These are phyloP conservation scores for Penaeus chinensis DNA, from an alignment of 1,140 invertebrate genomes.

Conservation along the genomic window DNA sequence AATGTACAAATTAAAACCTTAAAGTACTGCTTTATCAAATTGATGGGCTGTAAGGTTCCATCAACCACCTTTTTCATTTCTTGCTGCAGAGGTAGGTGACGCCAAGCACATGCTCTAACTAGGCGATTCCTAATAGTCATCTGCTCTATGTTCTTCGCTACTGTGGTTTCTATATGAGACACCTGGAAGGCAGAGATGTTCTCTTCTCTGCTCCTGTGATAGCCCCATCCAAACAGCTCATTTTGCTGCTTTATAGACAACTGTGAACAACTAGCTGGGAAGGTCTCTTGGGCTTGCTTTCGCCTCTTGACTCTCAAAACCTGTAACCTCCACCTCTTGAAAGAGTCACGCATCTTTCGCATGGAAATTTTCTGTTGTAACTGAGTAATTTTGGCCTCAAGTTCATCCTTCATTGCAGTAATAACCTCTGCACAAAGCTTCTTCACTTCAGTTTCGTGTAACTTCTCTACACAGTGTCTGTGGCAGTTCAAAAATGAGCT, in stretches of 20 bases:
- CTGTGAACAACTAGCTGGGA: slow-evolving; percentile 42
- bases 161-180: not conserved
- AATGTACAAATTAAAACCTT: slow-evolving; percentile 47
- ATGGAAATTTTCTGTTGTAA: slow-evolving; percentile 23
- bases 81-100: slow-evolving; percentile 22
- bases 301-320: slow-evolving; percentile 20
- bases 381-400: slow-evolving; percentile 2
- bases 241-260: slow-evolving; percentile 39
- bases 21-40: slow-evolving; percentile 47
- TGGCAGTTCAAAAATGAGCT: slow-evolving; percentile 33
- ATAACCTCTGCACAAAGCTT: slow-evolving; percentile 6
- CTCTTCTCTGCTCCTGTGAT: slow-evolving; percentile 17
- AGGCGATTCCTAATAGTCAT: slow-evolving; percentile 25
- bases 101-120: slow-evolving; percentile 34
- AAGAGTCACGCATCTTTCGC: slow-evolving; percentile 27
- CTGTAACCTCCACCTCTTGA: slow-evolving; percentile 25
- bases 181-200: slow-evolving; percentile 39
- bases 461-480: slow-evolving; percentile 7
- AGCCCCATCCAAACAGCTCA: slow-evolving; percentile 53
- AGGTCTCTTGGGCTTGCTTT: slow-evolving; percentile 40
- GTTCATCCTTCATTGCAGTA: slow-evolving; percentile 16
- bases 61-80: slow-evolving; percentile 25
- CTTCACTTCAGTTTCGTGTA: not conserved
- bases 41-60: not conserved
- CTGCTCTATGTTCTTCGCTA: not conserved